Evolutionary conservation across 2,113 vertebrate genomes (phyloP), one percentile per base, ranked within the genome.

Genomic region (Pelmatolapia mariae): DNA sequence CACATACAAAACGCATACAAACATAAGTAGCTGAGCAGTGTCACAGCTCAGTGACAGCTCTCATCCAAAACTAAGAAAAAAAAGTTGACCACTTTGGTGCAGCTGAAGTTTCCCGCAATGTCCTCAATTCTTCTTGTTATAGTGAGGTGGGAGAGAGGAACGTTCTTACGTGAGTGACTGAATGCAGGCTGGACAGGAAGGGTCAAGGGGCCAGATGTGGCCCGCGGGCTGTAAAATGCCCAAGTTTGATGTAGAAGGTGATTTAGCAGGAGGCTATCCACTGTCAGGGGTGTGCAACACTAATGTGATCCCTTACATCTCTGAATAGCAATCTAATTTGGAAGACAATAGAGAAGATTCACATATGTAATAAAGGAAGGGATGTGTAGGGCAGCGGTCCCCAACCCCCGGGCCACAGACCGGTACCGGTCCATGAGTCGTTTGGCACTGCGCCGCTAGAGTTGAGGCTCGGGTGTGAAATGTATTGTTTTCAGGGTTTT

Each of bases 401-500:
- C 16, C 29, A 61, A 33, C 29, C 16, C 59, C 29, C 29, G 2
- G 0, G 29, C 29, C 29, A 0, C 57, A 61, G 57, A 0, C 57
- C 9, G 2, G 57, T 33, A 33, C 57, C 0, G 1, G 29, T 19
- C 59, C 29, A 7, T 19, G 16, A 61, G 15, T 61, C 0, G 15
- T 31, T 61, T 1, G 29, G 57, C 57, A 61, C 57, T 3, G 3
- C 2, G 2, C 16, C 2, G 3, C 2, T 5, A 61, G 29, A 61
- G 29, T 61, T 61, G 29, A 61, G 15, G 57, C 15, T 10, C 1
- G 1, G 26, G 26, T 61, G 26, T 31, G 26, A 61, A 61, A 18
- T 31, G 8, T 31, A 61, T 31, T 16, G 57, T 31, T 61, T 61
- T 61, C 57, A 61, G 26, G 26, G 26, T 31, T 61, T 61, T 61